These are phyloP conservation scores for Clivina fossor DNA, from an alignment of 2,888 invertebrate species.

Conservation along the genomic window DNA sequence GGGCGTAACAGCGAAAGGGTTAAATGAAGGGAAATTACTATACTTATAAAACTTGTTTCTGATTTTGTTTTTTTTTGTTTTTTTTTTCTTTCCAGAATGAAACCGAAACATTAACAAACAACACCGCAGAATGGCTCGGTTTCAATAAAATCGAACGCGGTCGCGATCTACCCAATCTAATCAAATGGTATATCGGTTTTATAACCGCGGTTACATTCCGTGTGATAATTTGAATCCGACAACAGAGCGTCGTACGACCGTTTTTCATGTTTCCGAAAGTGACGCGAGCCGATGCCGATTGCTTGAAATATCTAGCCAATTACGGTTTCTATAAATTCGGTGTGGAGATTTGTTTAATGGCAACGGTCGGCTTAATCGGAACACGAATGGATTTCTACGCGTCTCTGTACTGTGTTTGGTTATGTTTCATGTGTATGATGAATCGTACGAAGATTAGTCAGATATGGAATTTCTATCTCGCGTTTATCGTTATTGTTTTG, in stretches of 20 bases:
- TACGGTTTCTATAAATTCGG: slow-evolving; percentile 98
- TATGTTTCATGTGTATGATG: slow-evolving; percentile 70
- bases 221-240: slow-evolving; percentile 82
- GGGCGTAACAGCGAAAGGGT: no score
- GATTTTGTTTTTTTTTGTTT: no score
- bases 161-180: slow-evolving; percentile 63
- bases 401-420: slow-evolving; percentile 81
- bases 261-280: slow-evolving; percentile 80
- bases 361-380: slow-evolving; percentile 83
- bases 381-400: slow-evolving; percentile 88
- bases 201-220: slow-evolving; percentile 84
- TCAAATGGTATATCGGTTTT: slow-evolving; percentile 81
- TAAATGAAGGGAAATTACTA: no score
- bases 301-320: slow-evolving; percentile 86
- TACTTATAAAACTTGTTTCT: no score
- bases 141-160: slow-evolving; percentile 66
- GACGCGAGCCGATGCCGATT: slow-evolving; percentile 81
- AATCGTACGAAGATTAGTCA: slow-evolving; percentile 65
- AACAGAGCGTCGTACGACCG: slow-evolving; percentile 61
- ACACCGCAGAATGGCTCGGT: slow-evolving; percentile 85
- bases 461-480: slow-evolving; percentile 84
- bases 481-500: slow-evolving; percentile 76
- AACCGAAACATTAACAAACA: no score
- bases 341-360: slow-evolving; percentile 84
- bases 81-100: no score